Percentiles rank a stretch among this genome's conserved stretches.
Evolutionary conservation across 2,113 vertebrate genomes (phyloP).

Genomic region (Poeciliopsis retropinna): DNA sequence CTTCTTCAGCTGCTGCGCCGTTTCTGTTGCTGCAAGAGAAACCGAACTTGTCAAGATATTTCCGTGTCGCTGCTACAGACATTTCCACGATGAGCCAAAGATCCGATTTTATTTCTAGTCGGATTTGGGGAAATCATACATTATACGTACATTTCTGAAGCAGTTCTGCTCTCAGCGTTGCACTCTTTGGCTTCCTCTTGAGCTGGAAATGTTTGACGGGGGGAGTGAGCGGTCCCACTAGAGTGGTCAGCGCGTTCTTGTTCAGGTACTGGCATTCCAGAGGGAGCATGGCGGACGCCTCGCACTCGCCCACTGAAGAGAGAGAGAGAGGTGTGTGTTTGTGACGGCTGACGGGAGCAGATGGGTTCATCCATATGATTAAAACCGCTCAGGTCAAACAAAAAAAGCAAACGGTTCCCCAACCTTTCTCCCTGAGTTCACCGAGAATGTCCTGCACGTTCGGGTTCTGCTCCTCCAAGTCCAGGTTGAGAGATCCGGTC

Average conservation of each 20-base stretch:
- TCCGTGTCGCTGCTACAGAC: no score
- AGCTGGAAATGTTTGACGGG: conserved; percentile 98
- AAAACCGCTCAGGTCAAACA: no score
- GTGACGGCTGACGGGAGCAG: neutral
- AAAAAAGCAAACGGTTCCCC: neutral
- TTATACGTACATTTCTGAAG: conserved; percentile 97
- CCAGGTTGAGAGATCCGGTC: conserved; percentile 94
- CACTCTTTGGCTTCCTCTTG: conserved; percentile 97
- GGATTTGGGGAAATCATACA: neutral
- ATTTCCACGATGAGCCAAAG: no score
- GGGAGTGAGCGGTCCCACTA: conserved; percentile 94
- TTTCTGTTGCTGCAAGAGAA: conserved; percentile 87
- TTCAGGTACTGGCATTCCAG: conserved; percentile 98
- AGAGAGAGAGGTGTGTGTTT: neutral
- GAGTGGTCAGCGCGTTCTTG: conserved; percentile 93
- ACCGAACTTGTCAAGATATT: neutral
- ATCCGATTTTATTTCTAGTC: no score
- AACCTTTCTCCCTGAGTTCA: conserved; percentile 96
- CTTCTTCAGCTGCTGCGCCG: conserved; percentile 96
- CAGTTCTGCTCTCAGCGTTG: conserved; percentile 95
- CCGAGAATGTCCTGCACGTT: conserved; percentile 97
- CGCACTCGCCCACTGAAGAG: conserved; percentile 89
- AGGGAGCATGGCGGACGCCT: conserved; percentile 95
- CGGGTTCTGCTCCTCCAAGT: conserved; percentile 97
- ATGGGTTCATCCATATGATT: no score